Conservation (phyloP, 2,888 invertebrate species). For the Drymonia ruficornis region DNA sequence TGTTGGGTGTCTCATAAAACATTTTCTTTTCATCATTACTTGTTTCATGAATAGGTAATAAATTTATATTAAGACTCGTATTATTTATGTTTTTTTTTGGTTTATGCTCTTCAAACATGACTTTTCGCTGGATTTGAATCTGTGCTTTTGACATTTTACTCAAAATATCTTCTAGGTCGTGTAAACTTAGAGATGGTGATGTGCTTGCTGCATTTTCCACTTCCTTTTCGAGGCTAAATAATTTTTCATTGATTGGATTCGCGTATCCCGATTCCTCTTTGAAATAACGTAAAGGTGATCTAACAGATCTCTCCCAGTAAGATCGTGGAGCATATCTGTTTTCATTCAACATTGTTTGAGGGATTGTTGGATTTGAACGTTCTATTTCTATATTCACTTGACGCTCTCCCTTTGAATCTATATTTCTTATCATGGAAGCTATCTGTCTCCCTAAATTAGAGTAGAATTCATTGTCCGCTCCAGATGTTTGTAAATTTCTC, state of each 20-base stretch:
- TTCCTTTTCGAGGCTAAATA: conserved; percentile 68
- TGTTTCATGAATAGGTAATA: conserved; percentile 42
- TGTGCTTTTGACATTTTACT: conserved; percentile 48
- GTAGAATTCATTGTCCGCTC: conserved; percentile 60
- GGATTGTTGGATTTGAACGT: conserved; percentile 31
- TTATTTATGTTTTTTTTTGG: conserved; percentile 19
- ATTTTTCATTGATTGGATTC: conserved; percentile 58
- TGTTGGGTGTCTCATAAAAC: background rate
- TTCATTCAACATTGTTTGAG: conserved; percentile 53
- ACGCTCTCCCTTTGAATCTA: conserved; percentile 50
- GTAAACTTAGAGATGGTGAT: conserved; percentile 51
- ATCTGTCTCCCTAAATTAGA: conserved; percentile 71
- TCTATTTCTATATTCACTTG: conserved; percentile 55
- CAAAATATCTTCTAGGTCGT: conserved; percentile 70
- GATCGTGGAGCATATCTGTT: conserved; percentile 56
- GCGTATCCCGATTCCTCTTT: conserved; percentile 40
- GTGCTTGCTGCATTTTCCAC: conserved; percentile 59
- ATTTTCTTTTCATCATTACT: background rate
- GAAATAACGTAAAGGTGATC: conserved; percentile 59
- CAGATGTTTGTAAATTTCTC: conserved; percentile 24
- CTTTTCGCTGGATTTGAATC: conserved; percentile 20
- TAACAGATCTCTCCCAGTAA: conserved; percentile 72
- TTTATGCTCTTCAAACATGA: background rate
- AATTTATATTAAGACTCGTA: conserved; percentile 57
- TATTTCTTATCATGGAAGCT: conserved; percentile 65